Evolutionary conservation across 2,113 vertebrate species (phyloP).

Genomic region (Gallinago paraguaiae): DNA sequence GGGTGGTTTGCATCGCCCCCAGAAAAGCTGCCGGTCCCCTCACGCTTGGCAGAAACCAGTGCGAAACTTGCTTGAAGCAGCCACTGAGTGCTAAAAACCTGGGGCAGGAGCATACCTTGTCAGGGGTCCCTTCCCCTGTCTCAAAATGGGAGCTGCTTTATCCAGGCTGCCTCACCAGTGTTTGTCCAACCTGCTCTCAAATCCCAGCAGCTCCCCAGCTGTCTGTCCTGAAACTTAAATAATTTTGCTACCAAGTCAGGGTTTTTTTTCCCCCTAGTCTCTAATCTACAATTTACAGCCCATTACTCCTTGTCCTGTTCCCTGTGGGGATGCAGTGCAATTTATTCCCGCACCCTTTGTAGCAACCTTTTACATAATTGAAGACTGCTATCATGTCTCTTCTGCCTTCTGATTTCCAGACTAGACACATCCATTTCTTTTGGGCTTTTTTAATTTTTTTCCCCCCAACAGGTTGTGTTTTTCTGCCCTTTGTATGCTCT

Average conservation of each 20-base stretch:
- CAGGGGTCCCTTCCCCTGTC: neutral
- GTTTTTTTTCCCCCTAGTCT: neutral
- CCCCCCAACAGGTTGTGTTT: neutral
- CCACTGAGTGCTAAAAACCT: neutral
- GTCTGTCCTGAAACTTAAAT: neutral
- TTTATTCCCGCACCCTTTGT: constrained; percentile 14
- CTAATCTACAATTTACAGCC: constrained; percentile 32
- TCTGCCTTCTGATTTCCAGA: neutral
- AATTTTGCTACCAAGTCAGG: neutral
- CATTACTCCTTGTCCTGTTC: constrained; percentile 4
- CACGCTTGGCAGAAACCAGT: neutral
- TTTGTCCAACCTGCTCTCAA: neutral
- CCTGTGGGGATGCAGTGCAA: neutral
- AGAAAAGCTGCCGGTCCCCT: neutral
- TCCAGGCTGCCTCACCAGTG: neutral
- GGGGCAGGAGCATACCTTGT: neutral
- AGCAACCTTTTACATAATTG: neutral
- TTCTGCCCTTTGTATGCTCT: neutral
- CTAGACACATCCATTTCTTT: neutral
- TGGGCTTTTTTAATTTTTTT: accelerated
- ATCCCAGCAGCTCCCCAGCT: neutral
- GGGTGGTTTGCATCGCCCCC: neutral
- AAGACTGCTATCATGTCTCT: neutral
- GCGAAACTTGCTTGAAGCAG: neutral
- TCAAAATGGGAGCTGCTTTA: neutral